phyloP scores from a whole-genome alignment of 2,797 vertebrate genomes.

The Orientallactaga sibirica region DNA sequence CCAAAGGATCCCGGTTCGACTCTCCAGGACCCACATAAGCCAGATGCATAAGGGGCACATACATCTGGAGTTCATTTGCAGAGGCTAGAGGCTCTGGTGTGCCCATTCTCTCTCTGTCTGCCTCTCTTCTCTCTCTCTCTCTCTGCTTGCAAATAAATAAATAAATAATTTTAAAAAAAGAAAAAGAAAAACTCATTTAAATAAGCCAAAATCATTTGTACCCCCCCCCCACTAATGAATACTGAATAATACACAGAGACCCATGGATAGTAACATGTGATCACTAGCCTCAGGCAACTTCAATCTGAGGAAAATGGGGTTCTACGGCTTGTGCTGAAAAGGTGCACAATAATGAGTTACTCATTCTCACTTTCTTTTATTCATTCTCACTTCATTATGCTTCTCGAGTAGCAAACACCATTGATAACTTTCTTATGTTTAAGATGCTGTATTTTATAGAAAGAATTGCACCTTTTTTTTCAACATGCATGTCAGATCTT shows the following conservation, averaged over 20 bases:
- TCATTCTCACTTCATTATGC: neutral
- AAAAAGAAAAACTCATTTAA: neutral
- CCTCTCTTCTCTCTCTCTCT: too few species aligned
- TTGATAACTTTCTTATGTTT: neutral
- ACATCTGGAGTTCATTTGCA: too few species aligned
- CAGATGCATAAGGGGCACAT: too few species aligned
- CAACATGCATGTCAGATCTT: slow-evolving; percentile 6
- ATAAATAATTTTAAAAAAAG: too few species aligned
- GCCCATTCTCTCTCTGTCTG: too few species aligned
- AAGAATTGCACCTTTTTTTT: slow-evolving; percentile 18
- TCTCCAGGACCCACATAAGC: too few species aligned
- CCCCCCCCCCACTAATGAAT: neutral
- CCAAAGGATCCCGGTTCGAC: too few species aligned
- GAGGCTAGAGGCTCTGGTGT: too few species aligned
- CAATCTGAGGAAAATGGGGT: neutral
- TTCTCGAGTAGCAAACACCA: neutral
- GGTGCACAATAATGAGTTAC: neutral
- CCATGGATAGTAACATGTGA: neutral
- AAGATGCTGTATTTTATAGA: slow-evolving; percentile 27
- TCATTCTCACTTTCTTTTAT: neutral
- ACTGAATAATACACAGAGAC: neutral
- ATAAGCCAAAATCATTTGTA: neutral
- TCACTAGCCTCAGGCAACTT: neutral
- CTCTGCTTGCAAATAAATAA: too few species aligned
- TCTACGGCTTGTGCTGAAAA: neutral